Evolutionary conservation across 2,888 invertebrate genomes (phyloP), one percentile per base, ranked within the genome.

Genomic region (Drosophila diplacantha): DNA sequence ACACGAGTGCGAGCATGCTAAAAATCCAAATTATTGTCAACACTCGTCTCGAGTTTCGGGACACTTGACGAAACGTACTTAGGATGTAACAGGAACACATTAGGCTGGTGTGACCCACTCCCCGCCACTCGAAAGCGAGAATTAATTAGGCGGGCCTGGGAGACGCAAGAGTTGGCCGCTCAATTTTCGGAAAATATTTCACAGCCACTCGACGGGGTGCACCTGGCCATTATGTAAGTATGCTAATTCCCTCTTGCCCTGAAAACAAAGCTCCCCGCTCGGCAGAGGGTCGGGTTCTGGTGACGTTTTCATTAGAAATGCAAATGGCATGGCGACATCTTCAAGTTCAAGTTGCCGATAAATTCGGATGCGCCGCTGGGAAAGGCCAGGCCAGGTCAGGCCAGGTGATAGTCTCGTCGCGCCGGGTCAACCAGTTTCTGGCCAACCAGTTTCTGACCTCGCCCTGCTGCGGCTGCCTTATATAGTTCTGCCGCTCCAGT

Each of bases 301-400:
- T 41, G 56, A 47, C 60, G 62, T 67, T 59, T 72, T 74, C 72
- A 75, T 80, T 80, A 74, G 54, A 70, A 74, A 83, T 80, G 73
- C 75, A 83, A 83, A 80, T 80, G 41, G 38, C 41, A 24, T 72
- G 69, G 62, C 70, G 64, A 67, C 67, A 73, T 57, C 58, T 74
- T 81, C 83, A 80, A 83, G 83, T 83, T 80, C 83, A 81, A 81
- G 70, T 64, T 58, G 78, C 49, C 64, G 57, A 80, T 79, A 64
- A 82, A 81, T 74, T 71, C 70, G 60, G 61, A 47, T 43, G 32
- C 22, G 51, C 35, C 6, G 41, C 41, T 58, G 55, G 53, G 22
- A 72, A 75, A 70, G 73, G 69, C 71, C 71, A 70, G 73, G 69
- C 71, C 71, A 72, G 60, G 64, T 67, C 70, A 68, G 69, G 69